phyloP scores from a whole-genome alignment of 2,113 vertebrate species.

The Myxocyprinus asiaticus region DNA sequence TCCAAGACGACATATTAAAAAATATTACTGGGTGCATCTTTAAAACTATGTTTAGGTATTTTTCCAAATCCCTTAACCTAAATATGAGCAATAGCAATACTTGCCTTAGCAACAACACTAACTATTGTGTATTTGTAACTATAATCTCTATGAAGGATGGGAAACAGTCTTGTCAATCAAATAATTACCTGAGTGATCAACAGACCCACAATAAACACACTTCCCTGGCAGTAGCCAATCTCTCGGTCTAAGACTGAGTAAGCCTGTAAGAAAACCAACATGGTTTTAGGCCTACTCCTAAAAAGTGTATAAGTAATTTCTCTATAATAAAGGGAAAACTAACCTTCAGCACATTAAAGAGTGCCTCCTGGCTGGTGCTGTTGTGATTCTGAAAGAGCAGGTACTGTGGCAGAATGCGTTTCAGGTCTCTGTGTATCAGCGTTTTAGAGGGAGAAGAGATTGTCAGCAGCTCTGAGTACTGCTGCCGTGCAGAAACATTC shows the following conservation, averaged over 20 bases:
- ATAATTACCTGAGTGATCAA: slow-evolving; percentile 93
- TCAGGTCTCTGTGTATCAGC: slow-evolving; percentile 92
- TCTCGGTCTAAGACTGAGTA: slow-evolving; percentile 97
- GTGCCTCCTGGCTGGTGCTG: slow-evolving; percentile 90
- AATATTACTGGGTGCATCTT: no score
- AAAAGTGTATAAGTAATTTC: not conserved
- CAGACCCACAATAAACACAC: slow-evolving; percentile 94
- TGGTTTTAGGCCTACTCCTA: slow-evolving; percentile 16
- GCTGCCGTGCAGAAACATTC: slow-evolving; percentile 91
- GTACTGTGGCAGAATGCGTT: slow-evolving; percentile 92
- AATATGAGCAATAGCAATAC: no score
- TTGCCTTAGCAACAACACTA: no score
- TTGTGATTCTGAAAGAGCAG: slow-evolving; percentile 97
- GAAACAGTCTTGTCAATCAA: not conserved
- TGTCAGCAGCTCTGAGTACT: slow-evolving; percentile 94
- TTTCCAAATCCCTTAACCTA: no score
- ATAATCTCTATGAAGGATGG: not conserved
- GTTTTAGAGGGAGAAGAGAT: slow-evolving; percentile 96
- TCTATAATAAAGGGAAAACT: not conserved
- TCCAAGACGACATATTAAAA: no score
- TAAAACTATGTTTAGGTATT: no score
- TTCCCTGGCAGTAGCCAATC: slow-evolving; percentile 96
- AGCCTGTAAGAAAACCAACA: slow-evolving; percentile 77
- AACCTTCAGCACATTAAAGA: slow-evolving; percentile 99
- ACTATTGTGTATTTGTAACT: no score